Percentiles rank a stretch among this genome's conserved stretches.
phyloP scores from a whole-genome alignment of 2,113 vertebrate species.

The Eclectus roratus region DNA sequence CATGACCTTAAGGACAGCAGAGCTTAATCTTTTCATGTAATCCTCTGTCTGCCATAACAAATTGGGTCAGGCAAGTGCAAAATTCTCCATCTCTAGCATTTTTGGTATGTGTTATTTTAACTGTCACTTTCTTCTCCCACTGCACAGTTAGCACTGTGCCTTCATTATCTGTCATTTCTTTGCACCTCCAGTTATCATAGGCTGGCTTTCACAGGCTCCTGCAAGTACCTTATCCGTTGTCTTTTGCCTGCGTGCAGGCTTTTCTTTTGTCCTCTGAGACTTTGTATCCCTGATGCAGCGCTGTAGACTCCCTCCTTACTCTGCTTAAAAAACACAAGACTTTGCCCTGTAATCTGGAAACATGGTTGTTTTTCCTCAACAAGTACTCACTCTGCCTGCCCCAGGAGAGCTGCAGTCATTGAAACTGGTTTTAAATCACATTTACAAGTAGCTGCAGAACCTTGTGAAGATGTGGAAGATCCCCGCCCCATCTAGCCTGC shows the following conservation, averaged over 20 bases:
- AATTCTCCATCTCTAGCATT: slow-evolving; percentile 48
- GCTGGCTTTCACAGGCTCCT: background rate
- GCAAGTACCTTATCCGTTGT: background rate
- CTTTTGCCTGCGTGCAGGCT: background rate
- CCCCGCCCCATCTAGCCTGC: background rate
- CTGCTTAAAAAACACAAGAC: slow-evolving; percentile 4
- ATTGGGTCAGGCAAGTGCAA: slow-evolving; percentile 57
- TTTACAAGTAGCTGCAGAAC: slow-evolving; percentile 3
- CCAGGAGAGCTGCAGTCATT: background rate
- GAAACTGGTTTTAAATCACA: background rate
- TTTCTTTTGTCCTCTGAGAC: slow-evolving; percentile 11
- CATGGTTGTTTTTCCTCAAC: background rate
- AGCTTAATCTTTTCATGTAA: slow-evolving; percentile 62
- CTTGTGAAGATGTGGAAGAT: background rate
- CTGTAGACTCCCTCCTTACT: background rate
- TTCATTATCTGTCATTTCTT: slow-evolving; percentile 21
- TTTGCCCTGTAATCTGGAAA: background rate
- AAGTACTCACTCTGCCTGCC: background rate
- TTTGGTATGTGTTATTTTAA: slow-evolving; percentile 37
- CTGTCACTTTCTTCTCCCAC: slow-evolving; percentile 34
- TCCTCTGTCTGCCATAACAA: slow-evolving; percentile 55
- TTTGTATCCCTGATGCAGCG: background rate
- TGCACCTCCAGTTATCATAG: background rate
- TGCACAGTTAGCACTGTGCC: background rate
- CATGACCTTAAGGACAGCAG: slow-evolving; percentile 45